Base-by-base conservation (phyloP, 37 sponge, comb jelly and placozoan genomes). In the Beroe forskalii region DNA sequence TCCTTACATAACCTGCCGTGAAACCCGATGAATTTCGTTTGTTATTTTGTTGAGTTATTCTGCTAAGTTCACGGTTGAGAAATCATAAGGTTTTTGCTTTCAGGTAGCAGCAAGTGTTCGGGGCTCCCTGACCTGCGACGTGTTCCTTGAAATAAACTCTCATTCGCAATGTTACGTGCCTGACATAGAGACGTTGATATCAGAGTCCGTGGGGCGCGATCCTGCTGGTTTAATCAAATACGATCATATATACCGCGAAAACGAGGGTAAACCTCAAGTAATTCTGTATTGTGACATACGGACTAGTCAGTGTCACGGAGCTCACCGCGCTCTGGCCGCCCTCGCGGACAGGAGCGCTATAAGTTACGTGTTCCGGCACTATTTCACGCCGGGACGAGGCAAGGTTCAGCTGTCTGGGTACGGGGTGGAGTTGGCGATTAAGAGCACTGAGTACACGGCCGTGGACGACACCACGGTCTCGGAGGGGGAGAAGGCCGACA, bases 391-490 rank as follows among this genome's bases (percentile, higher is more conserved):
- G 20, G 86, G 86, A 3, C 12, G 40, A 23, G 91, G 44, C 0
- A 64, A 61, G 62, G 61, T 91, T 19, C 69, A 76, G 0, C 89
- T 97, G 62, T 92, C 94, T 90, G 99, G 99, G 0, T 98, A 95
- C 62, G 99, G 99, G 2, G 95, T 98, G 1, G 91, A 96, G 64
- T 89, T 98, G 62, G 94, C 95, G 31, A 91, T 98, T 23, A 98
- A 98, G 92, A 98, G 93, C 63, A 94, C 99, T 35, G 99, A 98
- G 72, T 98, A 98, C 76, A 96, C 93, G 35, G 95, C 97, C 27
- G 92, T 96, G 60, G 99, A 98, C 90, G 99, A 98, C 90, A 91
- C 90, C 22, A 62, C 89, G 28, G 93, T 95, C 22, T 30, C 32
- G 60, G 67, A 90, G 22, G 90, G 25, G 22, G 64, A 90, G 33